Evolutionary conservation across 1,140 invertebrate genomes (phyloP).

Genomic region (Brachionus sp.): DNA sequence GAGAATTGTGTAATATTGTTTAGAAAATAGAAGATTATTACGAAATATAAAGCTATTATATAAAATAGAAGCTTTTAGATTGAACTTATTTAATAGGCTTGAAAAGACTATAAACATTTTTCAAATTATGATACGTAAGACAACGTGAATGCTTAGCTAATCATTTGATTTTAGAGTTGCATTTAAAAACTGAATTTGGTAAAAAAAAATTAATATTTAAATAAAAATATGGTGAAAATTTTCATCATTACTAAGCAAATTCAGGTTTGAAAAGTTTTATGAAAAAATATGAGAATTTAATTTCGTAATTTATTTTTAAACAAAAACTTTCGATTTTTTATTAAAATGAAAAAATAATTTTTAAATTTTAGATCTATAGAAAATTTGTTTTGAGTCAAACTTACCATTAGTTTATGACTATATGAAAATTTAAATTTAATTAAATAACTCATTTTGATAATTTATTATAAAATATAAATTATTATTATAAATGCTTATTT

Average conservation of each 20-base stretch:
- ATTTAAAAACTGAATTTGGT: background rate
- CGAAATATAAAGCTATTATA: background rate
- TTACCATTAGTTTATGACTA: background rate
- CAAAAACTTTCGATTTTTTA: background rate
- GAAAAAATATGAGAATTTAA: background rate
- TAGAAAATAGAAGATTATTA: background rate
- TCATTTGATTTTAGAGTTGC: background rate
- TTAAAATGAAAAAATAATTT: background rate
- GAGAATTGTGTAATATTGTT: background rate
- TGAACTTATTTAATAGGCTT: background rate
- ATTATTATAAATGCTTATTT: no score
- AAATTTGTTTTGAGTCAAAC: background rate
- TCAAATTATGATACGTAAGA: background rate
- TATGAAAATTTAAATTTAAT: background rate
- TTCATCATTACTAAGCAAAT: conserved; percentile 9
- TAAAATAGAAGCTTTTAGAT: background rate
- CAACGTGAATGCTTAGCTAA: background rate
- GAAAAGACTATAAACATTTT: background rate
- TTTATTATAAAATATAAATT: no score
- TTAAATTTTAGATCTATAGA: background rate
- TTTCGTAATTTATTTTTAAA: background rate
- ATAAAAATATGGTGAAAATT: background rate
- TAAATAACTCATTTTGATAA: no score
- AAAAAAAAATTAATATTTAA: background rate
- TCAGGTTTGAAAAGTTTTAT: background rate